Evolutionary conservation across 2,797 vertebrate genomes (phyloP).

Genomic region (Sylvia borin): DNA sequence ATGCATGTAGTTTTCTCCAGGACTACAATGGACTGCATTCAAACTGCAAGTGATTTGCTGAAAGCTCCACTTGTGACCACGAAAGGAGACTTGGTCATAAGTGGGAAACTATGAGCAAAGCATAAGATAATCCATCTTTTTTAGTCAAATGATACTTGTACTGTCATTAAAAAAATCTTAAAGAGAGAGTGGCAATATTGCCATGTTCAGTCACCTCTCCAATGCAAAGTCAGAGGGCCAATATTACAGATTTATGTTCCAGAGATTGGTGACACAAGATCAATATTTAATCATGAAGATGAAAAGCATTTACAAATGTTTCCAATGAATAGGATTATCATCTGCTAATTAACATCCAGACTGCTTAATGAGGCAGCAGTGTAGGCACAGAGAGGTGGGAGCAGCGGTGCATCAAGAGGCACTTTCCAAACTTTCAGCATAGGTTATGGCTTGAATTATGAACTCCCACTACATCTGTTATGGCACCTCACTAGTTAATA

Average conservation of each 20-base stretch:
- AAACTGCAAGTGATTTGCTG: background rate
- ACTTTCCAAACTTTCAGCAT: background rate
- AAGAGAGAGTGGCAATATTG: background rate
- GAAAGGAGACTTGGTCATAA: background rate
- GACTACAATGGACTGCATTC: background rate
- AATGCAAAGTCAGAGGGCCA: background rate
- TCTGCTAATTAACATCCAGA: background rate
- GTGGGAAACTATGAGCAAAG: background rate
- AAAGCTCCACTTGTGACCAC: background rate
- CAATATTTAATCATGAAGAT: background rate
- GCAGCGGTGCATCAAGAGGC: background rate
- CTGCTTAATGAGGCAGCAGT: background rate
- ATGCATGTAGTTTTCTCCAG: background rate
- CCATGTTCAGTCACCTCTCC: background rate
- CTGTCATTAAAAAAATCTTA: background rate
- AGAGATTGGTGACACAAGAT: background rate
- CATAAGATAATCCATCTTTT: background rate
- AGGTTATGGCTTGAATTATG: background rate
- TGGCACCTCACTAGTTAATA: constrained; percentile 83
- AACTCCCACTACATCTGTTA: background rate
- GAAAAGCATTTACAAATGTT: background rate
- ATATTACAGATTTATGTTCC: background rate
- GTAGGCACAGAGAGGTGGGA: background rate
- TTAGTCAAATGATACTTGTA: background rate
- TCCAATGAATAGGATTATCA: background rate